These are phyloP conservation scores for Myotis brandtii DNA, from an alignment of 2,113 vertebrate species.

Conservation along the genomic window DNA sequence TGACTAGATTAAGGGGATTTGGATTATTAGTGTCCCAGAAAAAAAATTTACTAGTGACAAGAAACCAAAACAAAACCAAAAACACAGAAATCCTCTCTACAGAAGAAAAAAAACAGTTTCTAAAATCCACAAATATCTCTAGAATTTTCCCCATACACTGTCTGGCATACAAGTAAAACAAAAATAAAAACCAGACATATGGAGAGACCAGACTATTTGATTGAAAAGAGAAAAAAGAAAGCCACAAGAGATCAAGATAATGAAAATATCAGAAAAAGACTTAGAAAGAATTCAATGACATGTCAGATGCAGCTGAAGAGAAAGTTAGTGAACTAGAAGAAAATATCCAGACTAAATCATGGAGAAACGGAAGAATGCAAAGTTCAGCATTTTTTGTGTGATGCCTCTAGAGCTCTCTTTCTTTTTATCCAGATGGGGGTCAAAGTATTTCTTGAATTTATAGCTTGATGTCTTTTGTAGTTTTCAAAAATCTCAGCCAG, in stretches of 20 bases:
- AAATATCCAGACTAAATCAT: constrained; percentile 13
- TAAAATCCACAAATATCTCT: neutral
- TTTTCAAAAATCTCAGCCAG: neutral
- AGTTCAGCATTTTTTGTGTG: neutral
- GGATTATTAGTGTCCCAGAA: neutral
- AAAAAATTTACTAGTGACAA: neutral
- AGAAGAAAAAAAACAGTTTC: neutral
- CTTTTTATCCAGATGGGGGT: neutral
- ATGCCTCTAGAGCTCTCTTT: neutral
- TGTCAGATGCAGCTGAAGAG: neutral
- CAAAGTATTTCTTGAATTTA: neutral
- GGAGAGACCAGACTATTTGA: neutral
- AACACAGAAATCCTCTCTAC: neutral
- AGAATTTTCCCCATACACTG: neutral
- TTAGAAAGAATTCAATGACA: constrained; percentile 30
- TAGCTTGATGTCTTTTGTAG: neutral
- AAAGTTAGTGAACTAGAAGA: neutral
- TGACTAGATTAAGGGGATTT: neutral
- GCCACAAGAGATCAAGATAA: neutral
- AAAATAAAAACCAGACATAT: neutral
- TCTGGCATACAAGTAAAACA: neutral
- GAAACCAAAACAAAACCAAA: neutral
- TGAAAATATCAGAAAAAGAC: neutral
- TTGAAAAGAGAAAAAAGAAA: constrained; percentile 18
- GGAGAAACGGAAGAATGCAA: neutral